Evolutionary conservation across 53 echinoderm and acorn worm genomes (phyloP).

Genomic region (Stichopus horrens): DNA sequence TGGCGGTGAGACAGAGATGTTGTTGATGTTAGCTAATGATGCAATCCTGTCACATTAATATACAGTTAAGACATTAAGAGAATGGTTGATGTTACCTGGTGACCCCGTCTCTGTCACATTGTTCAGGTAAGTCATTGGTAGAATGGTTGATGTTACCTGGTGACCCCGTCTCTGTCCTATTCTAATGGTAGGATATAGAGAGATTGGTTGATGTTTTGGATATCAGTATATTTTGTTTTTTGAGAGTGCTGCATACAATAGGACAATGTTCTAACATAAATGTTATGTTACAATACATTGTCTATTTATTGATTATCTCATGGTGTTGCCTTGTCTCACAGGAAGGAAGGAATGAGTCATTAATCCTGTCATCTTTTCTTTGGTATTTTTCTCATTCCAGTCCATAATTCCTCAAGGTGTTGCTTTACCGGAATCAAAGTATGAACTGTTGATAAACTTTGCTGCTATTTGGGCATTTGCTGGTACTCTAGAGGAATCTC

Average conservation of each 20-base stretch:
- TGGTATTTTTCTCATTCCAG: conserved; percentile 34
- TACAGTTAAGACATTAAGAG: conserved; percentile 64
- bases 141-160: too few species aligned
- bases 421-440: conserved; percentile 57
- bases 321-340: not conserved
- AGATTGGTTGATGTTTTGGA: not conserved
- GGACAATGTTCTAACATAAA: not conserved
- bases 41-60: conserved; percentile 73
- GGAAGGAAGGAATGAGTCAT: not conserved
- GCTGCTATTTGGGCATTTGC: conserved; percentile 96
- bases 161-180: too few species aligned
- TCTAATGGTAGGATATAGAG: too few species aligned
- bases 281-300: not conserved
- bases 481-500: conserved; percentile 88
- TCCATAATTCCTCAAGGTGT: conserved; percentile 67
- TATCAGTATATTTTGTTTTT: not conserved
- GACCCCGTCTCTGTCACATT: conserved; percentile 70
- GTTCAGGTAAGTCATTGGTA: conserved; percentile 66
- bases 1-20: conserved; percentile 85
- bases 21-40: conserved; percentile 65
- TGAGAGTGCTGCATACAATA: too few species aligned
- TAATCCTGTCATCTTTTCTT: not conserved
- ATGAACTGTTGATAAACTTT: conserved; percentile 88
- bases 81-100: conserved; percentile 28
- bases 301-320: not conserved